These are phyloP conservation scores for Clamator glandarius DNA, from an alignment of 2,797 vertebrate species.

Conservation along the genomic window DNA sequence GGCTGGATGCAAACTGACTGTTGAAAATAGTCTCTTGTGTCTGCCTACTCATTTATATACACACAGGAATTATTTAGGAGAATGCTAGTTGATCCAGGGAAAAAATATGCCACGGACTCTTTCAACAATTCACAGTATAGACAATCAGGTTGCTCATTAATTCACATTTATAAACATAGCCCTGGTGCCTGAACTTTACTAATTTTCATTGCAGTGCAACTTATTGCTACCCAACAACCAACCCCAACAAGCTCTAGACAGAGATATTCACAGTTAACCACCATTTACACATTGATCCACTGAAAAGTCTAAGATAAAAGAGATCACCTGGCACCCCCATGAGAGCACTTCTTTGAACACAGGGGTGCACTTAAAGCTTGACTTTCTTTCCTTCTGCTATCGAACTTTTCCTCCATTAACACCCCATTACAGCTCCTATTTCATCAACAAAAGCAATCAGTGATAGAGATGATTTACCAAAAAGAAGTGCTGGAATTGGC, in stretches of 20 bases:
- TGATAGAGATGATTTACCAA: background rate
- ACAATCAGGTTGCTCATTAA: background rate
- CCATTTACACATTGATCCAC: background rate
- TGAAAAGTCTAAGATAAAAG: background rate
- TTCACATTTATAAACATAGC: background rate
- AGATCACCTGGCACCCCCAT: background rate
- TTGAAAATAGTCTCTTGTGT: background rate
- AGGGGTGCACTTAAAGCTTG: background rate
- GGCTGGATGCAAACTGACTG: background rate
- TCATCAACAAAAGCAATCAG: background rate
- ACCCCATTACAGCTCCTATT: background rate
- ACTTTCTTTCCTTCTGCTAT: background rate
- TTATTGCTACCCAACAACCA: background rate
- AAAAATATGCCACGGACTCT: background rate
- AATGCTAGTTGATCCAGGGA: background rate
- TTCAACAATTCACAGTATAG: background rate
- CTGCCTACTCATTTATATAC: background rate
- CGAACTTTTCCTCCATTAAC: background rate
- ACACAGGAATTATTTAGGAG: background rate
- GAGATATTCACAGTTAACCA: background rate
- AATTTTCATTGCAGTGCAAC: background rate
- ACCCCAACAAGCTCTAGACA: background rate
- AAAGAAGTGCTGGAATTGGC: background rate
- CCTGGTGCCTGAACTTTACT: background rate
- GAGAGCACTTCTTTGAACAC: background rate